Evolutionary conservation across 2,888 invertebrate species (phyloP).

Genomic region (Orchesella flavescens): DNA sequence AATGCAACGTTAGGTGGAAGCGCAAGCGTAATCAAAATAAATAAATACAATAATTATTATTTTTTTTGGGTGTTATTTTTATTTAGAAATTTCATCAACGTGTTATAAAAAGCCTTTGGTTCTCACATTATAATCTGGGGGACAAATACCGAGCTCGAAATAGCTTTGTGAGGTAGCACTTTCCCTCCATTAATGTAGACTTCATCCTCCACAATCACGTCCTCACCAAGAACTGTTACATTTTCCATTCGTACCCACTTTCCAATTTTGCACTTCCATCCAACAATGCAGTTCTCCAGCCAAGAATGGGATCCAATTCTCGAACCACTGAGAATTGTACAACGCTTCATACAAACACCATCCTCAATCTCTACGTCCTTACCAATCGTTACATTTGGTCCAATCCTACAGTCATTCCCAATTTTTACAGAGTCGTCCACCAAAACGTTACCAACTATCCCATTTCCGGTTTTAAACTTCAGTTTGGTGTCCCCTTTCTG

Average conservation of each 20-base stretch:
- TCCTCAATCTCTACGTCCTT: slow-evolving; percentile 94
- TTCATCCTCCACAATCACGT: slow-evolving; percentile 98
- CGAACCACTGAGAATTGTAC: slow-evolving; percentile 90
- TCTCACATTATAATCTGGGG: slow-evolving; percentile 98
- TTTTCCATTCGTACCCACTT: slow-evolving; percentile 99
- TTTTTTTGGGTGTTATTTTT: too few species aligned
- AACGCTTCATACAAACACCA: slow-evolving; percentile 96
- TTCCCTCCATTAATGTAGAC: slow-evolving; percentile 98
- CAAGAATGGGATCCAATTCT: slow-evolving; percentile 90
- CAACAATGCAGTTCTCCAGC: slow-evolving; percentile 97
- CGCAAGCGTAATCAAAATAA: too few species aligned
- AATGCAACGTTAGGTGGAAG: too few species aligned
- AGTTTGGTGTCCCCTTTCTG: slow-evolving; percentile 79
- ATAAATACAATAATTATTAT: too few species aligned
- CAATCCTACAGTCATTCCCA: slow-evolving; percentile 94
- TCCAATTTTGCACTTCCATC: slow-evolving; percentile 95
- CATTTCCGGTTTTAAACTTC: slow-evolving; percentile 81
- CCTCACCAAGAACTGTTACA: slow-evolving; percentile 96
- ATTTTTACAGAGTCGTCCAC: slow-evolving; percentile 94
- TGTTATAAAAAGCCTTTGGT: too few species aligned
- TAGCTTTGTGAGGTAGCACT: slow-evolving; percentile 97
- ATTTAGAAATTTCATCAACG: too few species aligned
- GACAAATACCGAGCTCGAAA: slow-evolving; percentile 93
- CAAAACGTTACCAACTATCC: slow-evolving; percentile 92
- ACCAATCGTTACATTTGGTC: slow-evolving; percentile 98